Evolutionary conservation across 2,113 vertebrate species (phyloP), one percentile per base, ranked within the genome.

Genomic region (Macrotis lagotis): DNA sequence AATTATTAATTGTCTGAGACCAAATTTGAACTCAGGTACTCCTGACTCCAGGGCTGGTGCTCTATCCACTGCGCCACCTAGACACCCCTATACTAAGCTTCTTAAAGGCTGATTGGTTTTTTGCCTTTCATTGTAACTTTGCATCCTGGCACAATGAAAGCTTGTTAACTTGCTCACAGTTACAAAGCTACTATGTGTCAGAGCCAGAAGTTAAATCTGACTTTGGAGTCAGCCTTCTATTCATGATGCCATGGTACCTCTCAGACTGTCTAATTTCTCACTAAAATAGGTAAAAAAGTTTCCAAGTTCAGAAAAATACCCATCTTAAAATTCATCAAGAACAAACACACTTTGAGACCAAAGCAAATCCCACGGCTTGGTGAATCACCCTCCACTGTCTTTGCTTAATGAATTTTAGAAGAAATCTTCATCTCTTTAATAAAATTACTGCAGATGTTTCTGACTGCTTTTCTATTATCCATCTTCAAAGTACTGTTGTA

Each of bases 281-380:
- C 49, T 94, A 96, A 97, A 97, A 92, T 55, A 37, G 93, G 74
- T 95, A 66, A 53, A 24, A 96, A 93, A 74, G 5, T 74, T 22
- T n/a, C 66, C 37, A 74, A 74, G 66, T 74, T 74, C 14, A 44
- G 37, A 74, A 74, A 74, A 74, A 74, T 74, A 74, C 6, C 37
- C 66, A n/a, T n/a, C 31, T 74, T 74, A 74, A 74, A 74, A 74
- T n/a, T 37, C 14, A 16, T n/a, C 59, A 74, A 74, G 31, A 74
- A 74, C 37, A 74, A 74, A 74, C 14, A 74, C 25, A 44, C 37
- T 74, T 22, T n/a, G 28, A 59, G 55, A 31, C 55, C 28, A 8
- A 53, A 59, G 55, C 28, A 59, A 26, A 59, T 59, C 55, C 9
- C 31, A 0, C 28, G 55, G 28, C 55, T 59, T 59, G 55, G 55